Evolutionary conservation across 2,888 invertebrate genomes (phyloP).

Genomic region (Caradrina clavipalpis): DNA sequence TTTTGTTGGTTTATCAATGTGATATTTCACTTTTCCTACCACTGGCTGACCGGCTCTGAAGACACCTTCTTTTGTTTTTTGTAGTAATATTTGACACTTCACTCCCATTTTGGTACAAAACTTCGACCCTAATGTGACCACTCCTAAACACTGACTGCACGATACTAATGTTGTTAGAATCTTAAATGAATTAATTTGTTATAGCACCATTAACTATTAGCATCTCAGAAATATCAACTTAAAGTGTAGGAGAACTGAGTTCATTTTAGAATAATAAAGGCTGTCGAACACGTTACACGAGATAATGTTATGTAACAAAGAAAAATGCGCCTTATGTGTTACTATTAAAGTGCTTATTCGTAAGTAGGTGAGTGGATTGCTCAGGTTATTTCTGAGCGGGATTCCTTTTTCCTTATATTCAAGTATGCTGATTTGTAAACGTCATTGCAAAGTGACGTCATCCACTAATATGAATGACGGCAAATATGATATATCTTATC

Average conservation of each 20-base stretch:
- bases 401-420: neutral
- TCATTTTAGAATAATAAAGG: conserved; percentile 4
- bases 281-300: neutral
- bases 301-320: conserved; percentile 10
- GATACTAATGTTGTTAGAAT: conserved; percentile 13
- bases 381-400: neutral
- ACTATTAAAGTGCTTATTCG: neutral
- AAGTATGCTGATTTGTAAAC: too few relatives aligned
- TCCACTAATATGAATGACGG: too few relatives aligned
- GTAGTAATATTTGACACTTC: conserved; percentile 61
- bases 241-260: neutral
- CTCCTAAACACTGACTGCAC: neutral
- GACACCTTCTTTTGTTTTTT: conserved; percentile 54
- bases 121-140: neutral
- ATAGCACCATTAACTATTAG: too few relatives aligned
- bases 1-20: conserved; percentile 58
- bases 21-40: conserved; percentile 62
- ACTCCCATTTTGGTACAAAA: conserved; percentile 43
- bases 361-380: neutral
- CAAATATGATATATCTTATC: too few relatives aligned
- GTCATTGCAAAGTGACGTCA: too few relatives aligned
- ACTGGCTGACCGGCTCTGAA: conserved; percentile 61
- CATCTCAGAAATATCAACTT: conserved; percentile 2
- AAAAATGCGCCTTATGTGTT: neutral
- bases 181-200: neutral